Evolutionary conservation across 2,113 vertebrate genomes (phyloP).

Genomic region (Trichomycterus rosablanca): DNA sequence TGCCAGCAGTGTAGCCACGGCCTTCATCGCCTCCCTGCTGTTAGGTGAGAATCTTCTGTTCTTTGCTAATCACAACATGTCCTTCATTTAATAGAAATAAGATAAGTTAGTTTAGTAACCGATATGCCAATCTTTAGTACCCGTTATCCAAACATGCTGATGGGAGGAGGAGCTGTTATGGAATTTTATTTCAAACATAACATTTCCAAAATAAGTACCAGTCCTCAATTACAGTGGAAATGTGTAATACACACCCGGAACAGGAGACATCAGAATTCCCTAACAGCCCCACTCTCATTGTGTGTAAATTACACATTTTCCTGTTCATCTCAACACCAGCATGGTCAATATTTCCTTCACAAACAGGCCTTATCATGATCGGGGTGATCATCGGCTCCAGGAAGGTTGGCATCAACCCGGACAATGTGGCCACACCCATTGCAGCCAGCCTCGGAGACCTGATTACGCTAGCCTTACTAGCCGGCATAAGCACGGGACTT

Average conservation of each 20-base stretch:
- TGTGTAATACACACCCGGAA: slow-evolving; percentile 10
- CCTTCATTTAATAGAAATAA: neutral
- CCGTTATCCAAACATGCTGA: too few relatives aligned
- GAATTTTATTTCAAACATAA: neutral
- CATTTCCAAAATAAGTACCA: neutral
- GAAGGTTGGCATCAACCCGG: slow-evolving; percentile 95
- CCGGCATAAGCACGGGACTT: slow-evolving; percentile 92
- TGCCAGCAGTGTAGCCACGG: slow-evolving; percentile 93
- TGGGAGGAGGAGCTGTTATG: neutral
- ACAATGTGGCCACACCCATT: slow-evolving; percentile 95
- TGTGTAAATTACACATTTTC: slow-evolving; percentile 23
- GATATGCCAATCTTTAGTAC: neutral
- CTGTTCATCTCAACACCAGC: slow-evolving; percentile 29
- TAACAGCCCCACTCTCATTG: slow-evolving; percentile 18
- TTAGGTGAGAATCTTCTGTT: slow-evolving; percentile 72
- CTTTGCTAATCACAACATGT: neutral
- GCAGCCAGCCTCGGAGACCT: slow-evolving; percentile 95
- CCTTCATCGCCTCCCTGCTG: slow-evolving; percentile 92
- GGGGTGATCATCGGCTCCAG: slow-evolving; percentile 92
- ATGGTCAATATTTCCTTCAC: slow-evolving; percentile 23
- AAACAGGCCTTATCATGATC: slow-evolving; percentile 92
- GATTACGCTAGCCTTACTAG: slow-evolving; percentile 91
- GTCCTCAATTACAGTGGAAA: slow-evolving; percentile 9
- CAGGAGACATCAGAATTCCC: slow-evolving; percentile 13
- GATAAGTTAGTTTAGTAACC: neutral